These are phyloP conservation scores for Spodoptera littoralis DNA, from an alignment of 2,888 invertebrate genomes.

Conservation along the genomic window DNA sequence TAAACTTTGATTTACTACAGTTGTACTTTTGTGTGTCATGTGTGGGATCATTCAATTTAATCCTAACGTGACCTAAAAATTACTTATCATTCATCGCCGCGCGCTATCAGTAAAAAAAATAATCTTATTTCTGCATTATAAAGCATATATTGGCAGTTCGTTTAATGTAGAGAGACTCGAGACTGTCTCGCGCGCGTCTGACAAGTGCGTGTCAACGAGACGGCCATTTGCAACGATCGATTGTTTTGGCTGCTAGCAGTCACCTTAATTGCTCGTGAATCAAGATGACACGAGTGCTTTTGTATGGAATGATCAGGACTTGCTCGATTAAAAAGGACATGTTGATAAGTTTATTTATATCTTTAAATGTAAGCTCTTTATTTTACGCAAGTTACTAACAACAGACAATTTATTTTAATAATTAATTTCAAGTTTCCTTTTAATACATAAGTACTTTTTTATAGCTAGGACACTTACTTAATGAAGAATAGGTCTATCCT, in stretches of 20 bases:
- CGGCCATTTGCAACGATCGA: slow-evolving; percentile 85
- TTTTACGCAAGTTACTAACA: not conserved
- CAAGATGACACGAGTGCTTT: slow-evolving; percentile 80
- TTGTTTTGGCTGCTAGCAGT: slow-evolving; percentile 87
- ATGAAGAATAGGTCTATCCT: too few species aligned
- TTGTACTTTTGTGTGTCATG: slow-evolving; percentile 29
- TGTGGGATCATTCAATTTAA: slow-evolving; percentile 45
- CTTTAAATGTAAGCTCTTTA: slow-evolving; percentile 5
- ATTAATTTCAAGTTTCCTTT: too few species aligned
- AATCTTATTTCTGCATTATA: slow-evolving; percentile 39
- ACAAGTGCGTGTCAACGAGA: slow-evolving; percentile 71
- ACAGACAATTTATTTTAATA: too few species aligned
- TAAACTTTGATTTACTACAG: slow-evolving; percentile 23
- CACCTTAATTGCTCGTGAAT: slow-evolving; percentile 87
- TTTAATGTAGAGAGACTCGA: slow-evolving; percentile 22
- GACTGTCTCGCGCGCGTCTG: slow-evolving; percentile 61
- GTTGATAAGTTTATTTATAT: slow-evolving; percentile 16
- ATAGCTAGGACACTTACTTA: too few species aligned
- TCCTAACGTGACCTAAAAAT: slow-evolving; percentile 53
- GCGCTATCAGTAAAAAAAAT: slow-evolving; percentile 31
- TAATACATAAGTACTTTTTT: too few species aligned
- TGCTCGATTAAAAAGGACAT: slow-evolving; percentile 25
- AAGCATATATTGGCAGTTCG: slow-evolving; percentile 38
- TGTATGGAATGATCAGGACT: slow-evolving; percentile 62
- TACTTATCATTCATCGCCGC: slow-evolving; percentile 31